A percentile compares a stretch with the other conserved stretches of the same genome.
phyloP scores from a whole-genome alignment of 2,113 vertebrate genomes.

The Salvelinus alpinus region DNA sequence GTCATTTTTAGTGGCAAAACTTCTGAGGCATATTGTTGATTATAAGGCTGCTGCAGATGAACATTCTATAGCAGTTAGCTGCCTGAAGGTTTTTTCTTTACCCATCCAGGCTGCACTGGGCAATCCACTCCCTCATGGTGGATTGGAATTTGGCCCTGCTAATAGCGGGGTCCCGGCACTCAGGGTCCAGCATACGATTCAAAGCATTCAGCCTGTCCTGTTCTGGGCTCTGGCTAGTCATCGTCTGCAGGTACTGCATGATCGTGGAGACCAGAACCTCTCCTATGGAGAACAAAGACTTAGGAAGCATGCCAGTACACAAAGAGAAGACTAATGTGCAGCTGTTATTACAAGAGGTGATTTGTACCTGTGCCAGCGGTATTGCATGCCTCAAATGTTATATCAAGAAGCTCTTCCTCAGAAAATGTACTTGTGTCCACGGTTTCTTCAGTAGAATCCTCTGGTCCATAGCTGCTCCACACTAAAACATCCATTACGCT shows the following conservation, averaged over 20 bases:
- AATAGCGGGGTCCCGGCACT: slow-evolving; percentile 58
- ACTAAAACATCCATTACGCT: slow-evolving; percentile 38
- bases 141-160: slow-evolving; percentile 68
- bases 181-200: slow-evolving; percentile 63
- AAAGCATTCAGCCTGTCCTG: slow-evolving; percentile 62
- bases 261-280: slow-evolving; percentile 69
- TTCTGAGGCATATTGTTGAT: neutral
- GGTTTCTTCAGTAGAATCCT: slow-evolving; percentile 39
- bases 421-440: slow-evolving; percentile 62
- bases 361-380: slow-evolving; percentile 61
- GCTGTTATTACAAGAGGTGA: neutral
- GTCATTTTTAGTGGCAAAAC: neutral
- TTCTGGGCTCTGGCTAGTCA: slow-evolving; percentile 65
- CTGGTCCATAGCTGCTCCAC: slow-evolving; percentile 39
- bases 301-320: neutral
- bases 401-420: slow-evolving; percentile 74
- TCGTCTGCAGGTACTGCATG: slow-evolving; percentile 65
- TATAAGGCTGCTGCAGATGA: neutral
- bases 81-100: slow-evolving; percentile 33
- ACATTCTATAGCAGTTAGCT: neutral
- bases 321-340: neutral
- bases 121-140: slow-evolving; percentile 73
- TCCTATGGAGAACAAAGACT: slow-evolving; percentile 45
- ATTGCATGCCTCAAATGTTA: slow-evolving; percentile 72
- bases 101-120: slow-evolving; percentile 68